Conservation (phyloP, 1,140 invertebrate species). For the Diorhabda carinulata region DNA sequence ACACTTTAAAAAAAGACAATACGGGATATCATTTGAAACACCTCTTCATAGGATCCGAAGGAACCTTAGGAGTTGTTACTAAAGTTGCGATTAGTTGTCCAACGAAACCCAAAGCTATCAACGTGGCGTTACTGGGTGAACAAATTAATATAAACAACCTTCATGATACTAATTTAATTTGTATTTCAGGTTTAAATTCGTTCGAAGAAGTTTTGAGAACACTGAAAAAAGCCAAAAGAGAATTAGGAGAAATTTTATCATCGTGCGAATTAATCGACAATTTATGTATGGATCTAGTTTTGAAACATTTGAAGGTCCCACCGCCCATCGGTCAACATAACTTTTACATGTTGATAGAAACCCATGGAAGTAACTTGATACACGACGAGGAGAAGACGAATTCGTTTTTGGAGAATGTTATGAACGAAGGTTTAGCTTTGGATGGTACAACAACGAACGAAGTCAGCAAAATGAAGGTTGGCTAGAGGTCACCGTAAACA, state of each 20-base stretch:
- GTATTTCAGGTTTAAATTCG: slow-evolving; percentile 60
- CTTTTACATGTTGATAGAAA: slow-evolving; percentile 91
- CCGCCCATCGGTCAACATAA: slow-evolving; percentile 63
- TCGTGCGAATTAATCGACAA: slow-evolving; percentile 91
- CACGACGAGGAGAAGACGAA: slow-evolving; percentile 88
- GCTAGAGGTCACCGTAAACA: not conserved
- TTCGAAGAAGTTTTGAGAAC: slow-evolving; percentile 76
- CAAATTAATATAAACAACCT: slow-evolving; percentile 4
- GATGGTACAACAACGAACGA: slow-evolving; percentile 85
- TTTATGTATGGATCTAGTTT: slow-evolving; percentile 59
- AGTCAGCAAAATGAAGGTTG: slow-evolving; percentile 69
- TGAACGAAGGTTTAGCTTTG: slow-evolving; percentile 65
- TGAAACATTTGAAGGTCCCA: slow-evolving; percentile 59
- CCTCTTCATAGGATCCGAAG: slow-evolving; percentile 96
- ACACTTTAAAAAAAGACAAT: slow-evolving; percentile 91
- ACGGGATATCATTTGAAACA: slow-evolving; percentile 97
- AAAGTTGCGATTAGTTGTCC: slow-evolving; percentile 90
- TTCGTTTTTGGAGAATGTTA: slow-evolving; percentile 69
- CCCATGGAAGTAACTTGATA: slow-evolving; percentile 72
- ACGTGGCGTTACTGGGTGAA: slow-evolving; percentile 84
- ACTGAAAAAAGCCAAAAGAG: slow-evolving; percentile 65
- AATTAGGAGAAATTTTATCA: slow-evolving; percentile 85
- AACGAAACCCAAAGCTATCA: slow-evolving; percentile 69
- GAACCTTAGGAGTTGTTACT: slow-evolving; percentile 91
- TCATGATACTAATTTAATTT: slow-evolving; percentile 1